Evolutionary conservation across 1,140 invertebrate genomes (phyloP).

Genomic region (Cydia fagiglandana): DNA sequence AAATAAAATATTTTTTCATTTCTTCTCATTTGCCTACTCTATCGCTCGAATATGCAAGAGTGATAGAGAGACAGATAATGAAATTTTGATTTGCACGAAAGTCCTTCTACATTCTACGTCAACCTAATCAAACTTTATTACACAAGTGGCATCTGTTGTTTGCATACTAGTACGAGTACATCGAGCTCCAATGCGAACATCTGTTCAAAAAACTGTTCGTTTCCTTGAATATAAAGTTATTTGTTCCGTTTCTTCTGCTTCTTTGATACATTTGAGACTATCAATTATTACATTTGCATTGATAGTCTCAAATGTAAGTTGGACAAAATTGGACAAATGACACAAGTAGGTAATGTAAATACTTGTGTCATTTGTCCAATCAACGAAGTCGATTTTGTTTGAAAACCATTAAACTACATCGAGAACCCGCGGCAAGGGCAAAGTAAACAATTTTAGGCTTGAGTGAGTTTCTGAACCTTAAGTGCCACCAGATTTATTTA

Average conservation of each 20-base stretch:
- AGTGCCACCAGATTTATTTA: conserved; percentile 20
- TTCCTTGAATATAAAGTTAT: neutral
- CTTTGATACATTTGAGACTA: neutral
- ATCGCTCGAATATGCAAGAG: too few species aligned
- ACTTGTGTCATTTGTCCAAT: neutral
- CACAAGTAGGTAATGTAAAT: too few species aligned
- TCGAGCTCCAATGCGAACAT: neutral
- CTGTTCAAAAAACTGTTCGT: neutral
- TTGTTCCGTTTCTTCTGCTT: neutral
- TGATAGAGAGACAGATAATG: too few species aligned
- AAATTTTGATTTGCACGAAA: too few species aligned
- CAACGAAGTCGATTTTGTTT: too few species aligned
- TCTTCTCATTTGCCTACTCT: too few species aligned
- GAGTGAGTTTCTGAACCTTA: neutral
- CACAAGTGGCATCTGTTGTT: neutral
- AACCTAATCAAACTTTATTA: neutral
- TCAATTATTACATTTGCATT: too few species aligned
- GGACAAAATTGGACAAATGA: too few species aligned
- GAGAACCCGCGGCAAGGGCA: neutral
- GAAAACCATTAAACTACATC: neutral
- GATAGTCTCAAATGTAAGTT: too few species aligned
- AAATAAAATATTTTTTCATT: too few species aligned
- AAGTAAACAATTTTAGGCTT: neutral
- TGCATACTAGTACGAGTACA: neutral
- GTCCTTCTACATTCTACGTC: neutral